Base-by-base conservation (phyloP, 2,113 vertebrate species). In the Crotalus viridis region DNA sequence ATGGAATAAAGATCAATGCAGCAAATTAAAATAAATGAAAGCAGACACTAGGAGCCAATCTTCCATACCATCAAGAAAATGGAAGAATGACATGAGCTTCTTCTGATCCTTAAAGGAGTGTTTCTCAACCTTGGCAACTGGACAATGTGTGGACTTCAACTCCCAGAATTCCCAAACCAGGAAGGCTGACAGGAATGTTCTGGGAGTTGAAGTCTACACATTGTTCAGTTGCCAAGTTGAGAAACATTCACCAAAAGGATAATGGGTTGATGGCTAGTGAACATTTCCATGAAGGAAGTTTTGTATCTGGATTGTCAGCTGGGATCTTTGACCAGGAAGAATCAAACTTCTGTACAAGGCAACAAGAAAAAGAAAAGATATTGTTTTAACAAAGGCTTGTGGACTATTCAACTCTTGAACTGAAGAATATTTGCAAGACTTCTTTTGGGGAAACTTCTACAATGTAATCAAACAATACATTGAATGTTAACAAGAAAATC, bases 21-120 rank as follows among this genome's bases (percentile, higher is more conserved):
- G 10, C 28, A 52, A 74, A 90, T 90, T 52, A 81, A 90, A 90
- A 74, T 10, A 90, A 51, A 90, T 54, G 61, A 81, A 90, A 90
- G 22, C n/a, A 55, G 61, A 90, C 39, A 52, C 48, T 1, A 33
- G 39, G 54, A 81, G 21, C 28, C 28, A 74, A 90, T 81, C 10
- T 51, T 54, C 90, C 13, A 21, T 55, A 22, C 51, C n/a, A 7
- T 81, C 39, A 81, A 55, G 56, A 57, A 55, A 52, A 57, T 57
- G 19, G 22, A 33, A 57, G 55, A 43, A 89, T 22, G 33, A 19
- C 15, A 0, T 39, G 69, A 81, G 33, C 13, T 39, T 39, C 15
- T 33, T 81, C 69, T 81, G n/a, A 74, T 17, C 13, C 13, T 33
- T 74, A 69, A 69, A 69, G 28, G 28, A 69, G 28, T 2, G 4